phyloP scores from a whole-genome alignment of 2,797 vertebrate genomes.

The Sebastes kiyomatsui region DNA sequence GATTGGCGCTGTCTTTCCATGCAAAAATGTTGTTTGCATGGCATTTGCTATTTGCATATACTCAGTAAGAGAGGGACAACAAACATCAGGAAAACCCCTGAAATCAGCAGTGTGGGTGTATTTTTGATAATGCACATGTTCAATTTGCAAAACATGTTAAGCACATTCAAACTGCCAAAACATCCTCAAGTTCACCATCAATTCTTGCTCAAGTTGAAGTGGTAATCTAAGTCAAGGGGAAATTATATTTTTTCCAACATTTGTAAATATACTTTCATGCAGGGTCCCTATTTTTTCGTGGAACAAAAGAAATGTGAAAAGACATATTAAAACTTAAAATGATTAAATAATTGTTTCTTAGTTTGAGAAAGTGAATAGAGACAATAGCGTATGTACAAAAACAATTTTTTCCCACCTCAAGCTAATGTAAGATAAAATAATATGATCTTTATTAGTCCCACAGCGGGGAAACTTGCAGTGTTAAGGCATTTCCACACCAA shows the following conservation, averaged over 20 bases:
- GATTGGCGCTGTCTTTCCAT: no score
- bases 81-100: background rate
- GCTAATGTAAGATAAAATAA: no score
- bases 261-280: background rate
- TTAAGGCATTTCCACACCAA: no score
- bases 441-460: no score
- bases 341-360: background rate
- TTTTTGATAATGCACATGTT: background rate
- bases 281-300: no score
- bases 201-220: background rate
- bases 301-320: background rate
- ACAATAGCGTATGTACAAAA: background rate
- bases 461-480: no score
- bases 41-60: background rate
- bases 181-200: background rate
- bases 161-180: background rate
- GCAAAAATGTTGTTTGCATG: background rate
- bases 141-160: background rate
- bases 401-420: background rate
- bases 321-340: background rate
- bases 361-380: background rate
- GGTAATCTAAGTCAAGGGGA: background rate
- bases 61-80: background rate
- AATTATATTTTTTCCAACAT: background rate
- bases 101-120: background rate